These are phyloP conservation scores for Malachius bipustulatus DNA, from an alignment of 2,888 invertebrate genomes.

Conservation along the genomic window DNA sequence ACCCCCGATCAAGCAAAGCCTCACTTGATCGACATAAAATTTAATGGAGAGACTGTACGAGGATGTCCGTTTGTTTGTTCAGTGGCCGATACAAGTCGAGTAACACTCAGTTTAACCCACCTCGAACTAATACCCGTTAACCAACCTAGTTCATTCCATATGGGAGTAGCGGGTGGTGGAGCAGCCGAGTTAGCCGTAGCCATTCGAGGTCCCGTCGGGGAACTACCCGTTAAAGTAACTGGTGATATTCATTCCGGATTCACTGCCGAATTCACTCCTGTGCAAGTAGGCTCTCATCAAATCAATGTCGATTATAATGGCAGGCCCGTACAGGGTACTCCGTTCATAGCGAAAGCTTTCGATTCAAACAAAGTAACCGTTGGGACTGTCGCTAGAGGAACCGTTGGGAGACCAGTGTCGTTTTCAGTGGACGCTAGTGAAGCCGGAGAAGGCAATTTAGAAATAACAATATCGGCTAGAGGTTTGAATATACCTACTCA, in stretches of 20 bases:
- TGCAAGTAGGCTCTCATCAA: slow-evolving; percentile 85
- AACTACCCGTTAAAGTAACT: slow-evolving; percentile 78
- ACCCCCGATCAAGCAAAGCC: slow-evolving; percentile 84
- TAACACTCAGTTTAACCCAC: slow-evolving; percentile 59
- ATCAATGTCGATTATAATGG: slow-evolving; percentile 87
- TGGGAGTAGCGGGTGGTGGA: slow-evolving; percentile 61
- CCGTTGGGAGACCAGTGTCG: slow-evolving; percentile 84
- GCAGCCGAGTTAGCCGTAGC: slow-evolving; percentile 81
- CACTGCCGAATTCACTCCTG: slow-evolving; percentile 84
- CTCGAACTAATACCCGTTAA: slow-evolving; percentile 79
- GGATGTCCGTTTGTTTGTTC: slow-evolving; percentile 85
- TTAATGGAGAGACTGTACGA: slow-evolving; percentile 87
- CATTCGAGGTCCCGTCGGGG: slow-evolving; percentile 75
- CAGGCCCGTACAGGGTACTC: slow-evolving; percentile 77
- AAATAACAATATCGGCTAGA: slow-evolving; percentile 90
- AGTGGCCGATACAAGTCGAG: slow-evolving; percentile 66
- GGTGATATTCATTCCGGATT: slow-evolving; percentile 81
- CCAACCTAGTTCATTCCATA: slow-evolving; percentile 65
- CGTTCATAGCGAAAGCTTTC: slow-evolving; percentile 84
- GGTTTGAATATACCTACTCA: slow-evolving; percentile 91
- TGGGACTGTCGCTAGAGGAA: slow-evolving; percentile 65
- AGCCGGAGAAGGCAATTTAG: slow-evolving; percentile 94
- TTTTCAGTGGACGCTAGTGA: slow-evolving; percentile 92
- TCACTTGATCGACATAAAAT: slow-evolving; percentile 90
- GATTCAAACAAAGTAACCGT: slow-evolving; percentile 78